Evolutionary conservation across 2,888 invertebrate species (phyloP).

Genomic region (Minunthozetes semirufus): DNA sequence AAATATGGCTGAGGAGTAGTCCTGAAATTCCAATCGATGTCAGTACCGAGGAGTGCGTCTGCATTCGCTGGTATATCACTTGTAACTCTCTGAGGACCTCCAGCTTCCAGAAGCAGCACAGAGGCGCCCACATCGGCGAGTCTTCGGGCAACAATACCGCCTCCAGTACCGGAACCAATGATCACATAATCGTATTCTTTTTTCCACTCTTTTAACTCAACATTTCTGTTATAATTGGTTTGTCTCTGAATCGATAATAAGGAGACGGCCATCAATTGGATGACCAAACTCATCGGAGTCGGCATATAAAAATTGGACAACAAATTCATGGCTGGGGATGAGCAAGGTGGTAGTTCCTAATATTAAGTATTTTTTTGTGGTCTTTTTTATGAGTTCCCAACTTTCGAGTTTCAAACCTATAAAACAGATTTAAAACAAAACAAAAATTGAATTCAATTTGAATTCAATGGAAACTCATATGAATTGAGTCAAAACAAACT

Average conservation of each 20-base stretch:
- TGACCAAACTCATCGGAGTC: background rate
- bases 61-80: slow-evolving; percentile 14
- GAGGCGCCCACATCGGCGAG: background rate
- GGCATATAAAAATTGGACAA: background rate
- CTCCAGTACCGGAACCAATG: slow-evolving; percentile 8
- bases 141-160: background rate
- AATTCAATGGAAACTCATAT: no score
- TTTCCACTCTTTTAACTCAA: background rate
- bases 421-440: no score
- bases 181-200: slow-evolving; percentile 11
- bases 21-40: background rate
- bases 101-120: background rate
- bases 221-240: background rate
- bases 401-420: no score
- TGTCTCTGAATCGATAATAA: background rate
- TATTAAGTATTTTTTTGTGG: background rate
- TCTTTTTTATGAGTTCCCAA: no score
- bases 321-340: background rate
- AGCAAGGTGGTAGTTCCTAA: background rate
- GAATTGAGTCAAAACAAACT: background rate
- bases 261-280: background rate
- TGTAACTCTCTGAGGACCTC: background rate
- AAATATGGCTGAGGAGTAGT: background rate
- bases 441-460: no score
- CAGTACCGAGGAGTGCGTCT: background rate